Base-by-base conservation (phyloP, 2,888 invertebrate species). In the Leucoptera coffeella region DNA sequence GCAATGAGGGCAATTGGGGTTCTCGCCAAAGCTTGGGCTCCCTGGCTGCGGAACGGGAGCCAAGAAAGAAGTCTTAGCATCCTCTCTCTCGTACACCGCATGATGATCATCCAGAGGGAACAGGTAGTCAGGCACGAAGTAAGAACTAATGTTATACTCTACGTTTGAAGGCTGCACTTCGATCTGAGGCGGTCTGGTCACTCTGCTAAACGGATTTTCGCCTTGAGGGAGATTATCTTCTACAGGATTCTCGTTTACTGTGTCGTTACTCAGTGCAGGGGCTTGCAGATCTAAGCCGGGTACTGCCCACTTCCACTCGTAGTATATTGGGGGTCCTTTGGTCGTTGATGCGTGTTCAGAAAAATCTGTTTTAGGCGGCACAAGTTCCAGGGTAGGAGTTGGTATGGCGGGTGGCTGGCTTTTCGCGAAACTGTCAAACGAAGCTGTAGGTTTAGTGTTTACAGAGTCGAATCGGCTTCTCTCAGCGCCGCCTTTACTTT, bases 261-360 rank as follows among this genome's bases (percentile, higher is more conserved):
- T 57, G 4, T 47, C 55, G 33, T 75, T 73, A 3, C 50, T 49
- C 15, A 38, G 31, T 33, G 73, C 76, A 0, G 78, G 78, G 5
- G 74, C 75, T 32, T 74, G 62, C 2, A 78, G 43, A 9, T 71
- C 77, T 29, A 75, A 69, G 0, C 77, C 74, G 1, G 78, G 78
- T 2, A 75, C 72, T 4, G 77, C 78, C 77, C 77, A 78, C 45
- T 78, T 77, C 78, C 78, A 78, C 43, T 78, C 77, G 36, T 75
- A 78, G 38, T 78, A 78, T 26, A 78, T 74, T 1, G 77, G 77
- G 0, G 78, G 78, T 2, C 78, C 78, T 40, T 74, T 71, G 0
- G 78, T 78, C 1, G 77, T 73, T 3, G 65, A 51, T 2, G 49
- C 47, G 4, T 47, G 32, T 2, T 45, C 36, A 2, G 71, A 45